A percentile compares a stretch with the other conserved stretches of the same genome.
phyloP scores from a whole-genome alignment of 2,113 vertebrate genomes.

The Ammodytes marinus region DNA sequence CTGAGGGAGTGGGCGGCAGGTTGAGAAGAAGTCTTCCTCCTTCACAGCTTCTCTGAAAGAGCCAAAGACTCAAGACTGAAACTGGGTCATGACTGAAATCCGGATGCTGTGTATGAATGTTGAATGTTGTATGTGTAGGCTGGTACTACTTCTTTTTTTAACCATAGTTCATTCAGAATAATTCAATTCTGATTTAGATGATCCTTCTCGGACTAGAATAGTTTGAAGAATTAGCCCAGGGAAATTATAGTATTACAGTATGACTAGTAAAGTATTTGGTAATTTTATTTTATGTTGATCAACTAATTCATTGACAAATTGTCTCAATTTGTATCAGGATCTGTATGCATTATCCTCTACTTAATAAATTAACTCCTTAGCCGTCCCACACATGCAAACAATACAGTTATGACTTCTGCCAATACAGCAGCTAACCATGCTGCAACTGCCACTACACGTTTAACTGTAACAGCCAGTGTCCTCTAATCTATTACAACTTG shows the following conservation, averaged over 20 bases:
- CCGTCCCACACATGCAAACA: neutral
- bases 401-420: neutral
- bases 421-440: neutral
- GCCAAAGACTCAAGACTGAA: constrained; percentile 52
- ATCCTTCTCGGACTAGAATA: neutral
- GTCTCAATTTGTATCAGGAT: neutral
- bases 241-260: neutral
- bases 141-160: constrained; percentile 33
- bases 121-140: constrained; percentile 46
- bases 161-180: constrained; percentile 3
- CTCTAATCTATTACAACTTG: constrained; percentile 25
- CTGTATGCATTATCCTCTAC: neutral
- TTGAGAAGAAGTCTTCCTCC: constrained; percentile 69
- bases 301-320: neutral
- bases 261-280: neutral
- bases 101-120: constrained; percentile 19
- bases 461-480: neutral
- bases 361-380: neutral
- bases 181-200: constrained; percentile 16
- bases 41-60: constrained; percentile 48
- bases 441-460: neutral
- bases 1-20: constrained; percentile 74
- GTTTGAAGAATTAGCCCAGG: neutral
- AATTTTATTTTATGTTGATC: neutral
- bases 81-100: constrained; percentile 67